Percentiles rank a stretch among this genome's conserved stretches.
Evolutionary conservation across 2,113 vertebrate species (phyloP).

Genomic region (Upupa epops): DNA sequence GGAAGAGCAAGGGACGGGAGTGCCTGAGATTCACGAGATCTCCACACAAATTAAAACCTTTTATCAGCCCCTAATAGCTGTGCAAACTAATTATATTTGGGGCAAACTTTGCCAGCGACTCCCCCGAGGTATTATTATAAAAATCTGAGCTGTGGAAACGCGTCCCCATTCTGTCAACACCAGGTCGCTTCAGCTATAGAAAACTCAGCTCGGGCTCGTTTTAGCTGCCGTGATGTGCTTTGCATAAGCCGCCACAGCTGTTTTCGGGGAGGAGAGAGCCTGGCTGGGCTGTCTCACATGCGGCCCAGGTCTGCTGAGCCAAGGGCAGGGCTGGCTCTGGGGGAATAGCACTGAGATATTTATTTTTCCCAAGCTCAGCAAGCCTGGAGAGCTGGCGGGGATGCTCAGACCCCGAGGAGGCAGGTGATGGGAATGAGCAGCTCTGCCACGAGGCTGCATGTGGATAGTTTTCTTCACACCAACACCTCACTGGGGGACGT

Average conservation of each 20-base stretch:
- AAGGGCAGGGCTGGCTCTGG: not conserved
- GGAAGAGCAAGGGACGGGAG: conserved; percentile 26
- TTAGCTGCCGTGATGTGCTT: conserved; percentile 58
- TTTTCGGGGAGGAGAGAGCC: not conserved
- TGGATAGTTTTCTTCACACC: not conserved
- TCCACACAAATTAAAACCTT: conserved; percentile 78
- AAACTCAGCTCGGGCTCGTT: conserved; percentile 47
- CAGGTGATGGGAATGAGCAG: not conserved
- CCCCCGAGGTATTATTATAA: conserved; percentile 80
- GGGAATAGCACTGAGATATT: not conserved
- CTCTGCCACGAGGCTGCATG: accelerated
- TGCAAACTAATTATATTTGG: conserved; percentile 83
- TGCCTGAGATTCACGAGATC: conserved; percentile 67
- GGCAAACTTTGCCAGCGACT: conserved; percentile 74
- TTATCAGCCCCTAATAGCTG: conserved; percentile 79
- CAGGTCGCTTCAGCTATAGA: conserved; percentile 66
- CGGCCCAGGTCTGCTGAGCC: not conserved
- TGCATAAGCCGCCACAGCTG: conserved; percentile 43
- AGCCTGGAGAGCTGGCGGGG: not conserved
- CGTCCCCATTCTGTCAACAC: conserved; percentile 83
- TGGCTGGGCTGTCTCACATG: not conserved
- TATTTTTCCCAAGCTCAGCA: not conserved
- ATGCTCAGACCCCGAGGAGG: not conserved
- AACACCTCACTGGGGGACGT: not conserved
- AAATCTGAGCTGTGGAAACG: conserved; percentile 73